Evolutionary conservation across 2,888 invertebrate species (phyloP).

Genomic region (Eudasyphora cyanicolor): DNA sequence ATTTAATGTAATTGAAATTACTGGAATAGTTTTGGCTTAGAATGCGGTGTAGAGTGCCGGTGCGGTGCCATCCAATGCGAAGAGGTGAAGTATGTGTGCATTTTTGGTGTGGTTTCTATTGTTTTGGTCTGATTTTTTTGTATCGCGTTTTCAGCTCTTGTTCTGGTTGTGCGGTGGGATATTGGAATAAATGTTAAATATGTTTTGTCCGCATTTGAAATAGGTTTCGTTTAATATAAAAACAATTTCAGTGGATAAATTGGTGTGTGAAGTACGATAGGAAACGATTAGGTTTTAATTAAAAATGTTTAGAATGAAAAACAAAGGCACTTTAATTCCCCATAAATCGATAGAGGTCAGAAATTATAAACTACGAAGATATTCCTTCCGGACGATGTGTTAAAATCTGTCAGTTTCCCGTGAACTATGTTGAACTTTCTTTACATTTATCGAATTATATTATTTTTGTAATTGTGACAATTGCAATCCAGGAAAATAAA

Average conservation of each 20-base stretch:
- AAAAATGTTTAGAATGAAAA: neutral
- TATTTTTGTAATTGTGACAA: too few species aligned
- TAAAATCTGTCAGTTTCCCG: too few species aligned
- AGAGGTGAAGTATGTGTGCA: too few species aligned
- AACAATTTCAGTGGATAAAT: slow-evolving; percentile 6
- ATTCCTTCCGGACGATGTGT: too few species aligned
- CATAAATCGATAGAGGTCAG: too few species aligned
- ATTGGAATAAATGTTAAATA: slow-evolving; percentile 9
- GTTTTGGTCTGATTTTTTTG: slow-evolving; percentile 9
- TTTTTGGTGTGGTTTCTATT: slow-evolving; percentile 16
- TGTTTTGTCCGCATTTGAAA: neutral
- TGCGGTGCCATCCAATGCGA: too few species aligned
- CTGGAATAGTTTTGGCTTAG: slow-evolving; percentile 51
- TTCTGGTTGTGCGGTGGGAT: neutral
- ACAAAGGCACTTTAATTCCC: too few species aligned
- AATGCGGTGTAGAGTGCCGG: slow-evolving; percentile 33
- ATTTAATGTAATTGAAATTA: slow-evolving; percentile 58
- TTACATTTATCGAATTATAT: too few species aligned
- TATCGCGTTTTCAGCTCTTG: neutral
- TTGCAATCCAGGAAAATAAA: too few species aligned
- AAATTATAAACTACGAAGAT: too few species aligned
- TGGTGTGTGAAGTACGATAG: neutral
- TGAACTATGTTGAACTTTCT: too few species aligned
- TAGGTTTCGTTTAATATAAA: neutral
- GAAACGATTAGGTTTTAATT: slow-evolving; percentile 13